Base-by-base conservation (phyloP, 1,140 invertebrate species). In the Drosophila bocqueti region DNA sequence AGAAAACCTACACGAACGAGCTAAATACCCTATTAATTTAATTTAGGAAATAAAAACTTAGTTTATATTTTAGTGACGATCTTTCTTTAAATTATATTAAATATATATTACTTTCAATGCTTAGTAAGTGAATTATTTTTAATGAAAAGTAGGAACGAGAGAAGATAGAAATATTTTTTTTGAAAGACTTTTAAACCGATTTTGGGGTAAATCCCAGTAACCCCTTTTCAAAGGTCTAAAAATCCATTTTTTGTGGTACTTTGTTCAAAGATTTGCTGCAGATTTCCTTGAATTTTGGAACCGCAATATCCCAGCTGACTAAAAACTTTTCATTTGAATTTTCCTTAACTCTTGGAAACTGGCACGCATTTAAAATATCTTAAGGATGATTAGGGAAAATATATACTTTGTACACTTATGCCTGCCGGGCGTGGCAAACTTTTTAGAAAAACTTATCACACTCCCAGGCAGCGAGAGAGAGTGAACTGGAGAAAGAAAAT, bases 401-500 rank as follows among this genome's bases (percentile, higher is more conserved):
- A 47, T 64, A 64, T 38, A 67, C 24, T 36, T 38, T 11, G 40
- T 61, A 36, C 18, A 62, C 58, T 31, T 62, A 54, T 69, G 66
- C 26, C 26, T 8, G 29, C 38, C 63, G 63, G 63, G 47, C 40
- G 24, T 29, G 26, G 63, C 49, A 43, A 71, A 71, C 10, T 71
- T 71, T 71, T 68, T 38, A 68, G 49, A 71, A 71, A 71, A 71
- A 71, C 67, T 71, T 71, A 71, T 71, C 67, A 68, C 67, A 68
- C 67, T 71, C 49, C 45, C 40, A 15, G 63, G 63, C 13, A 38
- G 21, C 31, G 47, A 52, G 66, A 45, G 55, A 36, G 67, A 67
- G 55, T n/a, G 55, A 69, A 43, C 55, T 49, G 46, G 31, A 43
- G 66, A 61, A 72, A 36, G 54, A 72, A 73, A 73, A 73, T 52